Conservation (phyloP, 2,113 vertebrate genomes). For the Pimephales promelas region DNA sequence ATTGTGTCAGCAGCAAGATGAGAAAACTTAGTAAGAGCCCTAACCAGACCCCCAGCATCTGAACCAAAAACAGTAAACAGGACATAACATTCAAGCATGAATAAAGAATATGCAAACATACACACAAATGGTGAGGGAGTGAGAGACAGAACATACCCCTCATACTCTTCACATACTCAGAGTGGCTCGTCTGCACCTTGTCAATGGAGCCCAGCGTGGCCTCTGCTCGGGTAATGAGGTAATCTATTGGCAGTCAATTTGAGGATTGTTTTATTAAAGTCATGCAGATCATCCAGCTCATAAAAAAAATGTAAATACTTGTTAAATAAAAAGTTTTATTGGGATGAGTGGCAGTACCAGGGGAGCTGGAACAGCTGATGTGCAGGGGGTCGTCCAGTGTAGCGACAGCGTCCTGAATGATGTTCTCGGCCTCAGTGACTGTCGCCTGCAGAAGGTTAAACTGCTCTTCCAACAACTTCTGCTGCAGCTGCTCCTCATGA, state of each 20-base stretch:
- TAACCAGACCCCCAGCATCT: constrained; percentile 87
- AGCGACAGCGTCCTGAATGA: constrained; percentile 84
- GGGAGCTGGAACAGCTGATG: constrained; percentile 93
- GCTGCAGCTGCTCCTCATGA: constrained; percentile 83
- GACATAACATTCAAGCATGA: constrained; percentile 1
- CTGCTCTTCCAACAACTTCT: constrained; percentile 89
- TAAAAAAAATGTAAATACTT: neutral
- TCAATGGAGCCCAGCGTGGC: constrained; percentile 81
- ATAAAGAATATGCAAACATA: constrained; percentile 13
- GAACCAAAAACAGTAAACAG: constrained; percentile 38
- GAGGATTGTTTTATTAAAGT: neutral
- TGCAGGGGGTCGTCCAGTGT: constrained; percentile 92
- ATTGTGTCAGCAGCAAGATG: constrained; percentile 89
- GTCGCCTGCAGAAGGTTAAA: constrained; percentile 83
- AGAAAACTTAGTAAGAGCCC: constrained; percentile 87
- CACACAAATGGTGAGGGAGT: neutral
- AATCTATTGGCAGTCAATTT: constrained; percentile 78
- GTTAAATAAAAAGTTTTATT: neutral
- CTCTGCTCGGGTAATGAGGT: constrained; percentile 88
- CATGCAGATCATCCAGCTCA: neutral
- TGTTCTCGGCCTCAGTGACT: constrained; percentile 82
- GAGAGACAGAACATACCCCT: constrained; percentile 74
- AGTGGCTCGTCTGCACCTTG: constrained; percentile 81
- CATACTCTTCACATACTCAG: constrained; percentile 81
- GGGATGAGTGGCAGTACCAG: constrained; percentile 73